These are phyloP conservation scores for Luperina nickerlii DNA, from an alignment of 2,888 invertebrate species.

Conservation along the genomic window DNA sequence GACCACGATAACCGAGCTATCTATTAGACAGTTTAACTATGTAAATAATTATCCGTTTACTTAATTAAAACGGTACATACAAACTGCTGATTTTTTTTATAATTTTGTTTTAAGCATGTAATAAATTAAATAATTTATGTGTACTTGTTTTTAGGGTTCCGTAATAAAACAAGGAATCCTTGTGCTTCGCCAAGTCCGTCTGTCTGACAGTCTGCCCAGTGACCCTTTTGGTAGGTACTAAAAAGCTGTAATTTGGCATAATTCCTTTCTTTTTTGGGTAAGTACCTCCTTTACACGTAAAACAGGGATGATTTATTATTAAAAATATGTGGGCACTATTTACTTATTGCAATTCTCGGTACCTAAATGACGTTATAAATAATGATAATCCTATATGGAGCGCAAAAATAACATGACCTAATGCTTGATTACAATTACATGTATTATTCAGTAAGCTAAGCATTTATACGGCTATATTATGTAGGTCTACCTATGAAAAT, in stretches of 20 bases:
- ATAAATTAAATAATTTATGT: not conserved
- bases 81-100: not conserved
- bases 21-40: constrained; percentile 29
- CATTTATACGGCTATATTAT: not conserved
- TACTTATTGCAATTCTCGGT: not conserved
- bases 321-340: not conserved
- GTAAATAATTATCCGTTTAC: constrained; percentile 25
- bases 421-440: not conserved
- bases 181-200: not conserved
- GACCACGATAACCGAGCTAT: constrained; percentile 21
- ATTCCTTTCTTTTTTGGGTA: not conserved
- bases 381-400: constrained; percentile 3
- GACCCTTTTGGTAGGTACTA: not conserved
- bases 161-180: not conserved
- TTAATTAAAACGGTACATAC: constrained; percentile 10
- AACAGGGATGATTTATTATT: not conserved
- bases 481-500: not conserved
- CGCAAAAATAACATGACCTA: not conserved
- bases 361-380: not conserved
- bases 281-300: not conserved
- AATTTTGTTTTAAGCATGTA: not conserved
- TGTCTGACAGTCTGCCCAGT: not conserved
- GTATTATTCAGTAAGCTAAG: not conserved
- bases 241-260: not conserved
- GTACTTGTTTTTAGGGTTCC: not conserved